These are phyloP conservation scores for Trichogramma evanescens DNA, from an alignment of 2,888 invertebrate species.

Conservation along the genomic window DNA sequence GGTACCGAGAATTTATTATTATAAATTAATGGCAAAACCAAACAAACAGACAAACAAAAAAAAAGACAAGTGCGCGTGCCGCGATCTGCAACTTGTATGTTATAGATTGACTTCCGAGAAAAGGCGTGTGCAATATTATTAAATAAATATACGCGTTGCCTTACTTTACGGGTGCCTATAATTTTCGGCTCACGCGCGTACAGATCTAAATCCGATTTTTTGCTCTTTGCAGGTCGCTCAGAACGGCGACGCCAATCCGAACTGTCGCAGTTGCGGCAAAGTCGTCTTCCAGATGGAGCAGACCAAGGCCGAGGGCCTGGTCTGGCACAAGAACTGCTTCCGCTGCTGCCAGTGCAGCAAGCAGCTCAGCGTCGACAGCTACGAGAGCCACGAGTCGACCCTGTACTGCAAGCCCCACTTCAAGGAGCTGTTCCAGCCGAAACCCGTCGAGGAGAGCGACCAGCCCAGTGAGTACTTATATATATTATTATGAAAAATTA, in stretches of 20 bases:
- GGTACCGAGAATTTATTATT: no score
- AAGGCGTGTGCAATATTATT: no score
- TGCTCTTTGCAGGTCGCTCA: constrained; percentile 37
- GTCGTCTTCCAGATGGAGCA: constrained; percentile 96
- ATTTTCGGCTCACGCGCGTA: no score
- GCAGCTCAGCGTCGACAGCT: constrained; percentile 87
- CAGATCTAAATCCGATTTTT: background rate
- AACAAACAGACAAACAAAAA: no score
- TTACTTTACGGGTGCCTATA: no score
- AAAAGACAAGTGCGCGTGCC: no score
- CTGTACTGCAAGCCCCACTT: constrained; percentile 92
- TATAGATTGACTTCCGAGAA: no score
- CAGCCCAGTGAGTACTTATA: constrained; percentile 56
- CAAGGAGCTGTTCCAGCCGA: constrained; percentile 85
- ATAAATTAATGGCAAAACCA: no score
- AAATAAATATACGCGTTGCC: no score
- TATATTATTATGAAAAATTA: background rate
- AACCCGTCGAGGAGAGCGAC: constrained; percentile 70
- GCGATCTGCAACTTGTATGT: no score
- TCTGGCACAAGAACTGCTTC: constrained; percentile 95
- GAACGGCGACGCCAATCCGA: constrained; percentile 54
- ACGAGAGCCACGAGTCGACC: constrained; percentile 83
- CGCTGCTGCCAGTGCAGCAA: constrained; percentile 88
- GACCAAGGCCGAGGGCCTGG: constrained; percentile 80
- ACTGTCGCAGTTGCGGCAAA: constrained; percentile 78